phyloP scores from a whole-genome alignment of 2,113 vertebrate genomes.

The Chaetodon auriga region DNA sequence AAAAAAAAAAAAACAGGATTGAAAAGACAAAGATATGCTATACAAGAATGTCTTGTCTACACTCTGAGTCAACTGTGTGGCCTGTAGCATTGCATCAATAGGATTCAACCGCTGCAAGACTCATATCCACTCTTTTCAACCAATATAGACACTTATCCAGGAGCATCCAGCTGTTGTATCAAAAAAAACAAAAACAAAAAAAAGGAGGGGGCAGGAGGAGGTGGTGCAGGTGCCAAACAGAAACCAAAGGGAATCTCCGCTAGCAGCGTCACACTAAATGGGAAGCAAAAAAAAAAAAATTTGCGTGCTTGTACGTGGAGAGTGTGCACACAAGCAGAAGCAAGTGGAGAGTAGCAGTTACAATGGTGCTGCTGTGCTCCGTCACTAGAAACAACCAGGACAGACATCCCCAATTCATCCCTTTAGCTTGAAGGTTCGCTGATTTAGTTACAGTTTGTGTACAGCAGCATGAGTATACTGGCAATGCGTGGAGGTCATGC shows the following conservation, averaged over 20 bases:
- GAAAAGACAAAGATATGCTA: background rate
- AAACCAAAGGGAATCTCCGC: constrained; percentile 35
- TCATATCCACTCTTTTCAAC: constrained; percentile 24
- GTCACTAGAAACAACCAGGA: constrained; percentile 37
- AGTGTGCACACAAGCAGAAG: constrained; percentile 32
- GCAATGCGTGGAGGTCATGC: constrained; percentile 24
- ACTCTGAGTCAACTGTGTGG: constrained; percentile 23
- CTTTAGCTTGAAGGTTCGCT: constrained; percentile 25
- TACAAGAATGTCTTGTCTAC: constrained; percentile 8
- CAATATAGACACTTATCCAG: constrained; percentile 43
- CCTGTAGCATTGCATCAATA: constrained; percentile 23
- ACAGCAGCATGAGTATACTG: background rate
- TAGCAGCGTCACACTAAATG: background rate
- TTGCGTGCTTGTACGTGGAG: constrained; percentile 17
- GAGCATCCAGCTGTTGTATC: constrained; percentile 53
- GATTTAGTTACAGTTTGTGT: constrained; percentile 24
- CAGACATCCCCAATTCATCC: constrained; percentile 46
- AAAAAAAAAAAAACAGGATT: too few relatives aligned
- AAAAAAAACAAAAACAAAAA: background rate
- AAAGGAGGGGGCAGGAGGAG: rapidly evolving
- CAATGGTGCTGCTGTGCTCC: constrained; percentile 51
- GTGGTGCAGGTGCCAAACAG: constrained; percentile 18
- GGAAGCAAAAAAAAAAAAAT: constrained; percentile 27
- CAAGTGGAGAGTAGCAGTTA: constrained; percentile 40
- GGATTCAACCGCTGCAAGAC: constrained; percentile 11